Evolutionary conservation across 1,140 invertebrate genomes (phyloP).

Genomic region (Palaemon carinicauda): DNA sequence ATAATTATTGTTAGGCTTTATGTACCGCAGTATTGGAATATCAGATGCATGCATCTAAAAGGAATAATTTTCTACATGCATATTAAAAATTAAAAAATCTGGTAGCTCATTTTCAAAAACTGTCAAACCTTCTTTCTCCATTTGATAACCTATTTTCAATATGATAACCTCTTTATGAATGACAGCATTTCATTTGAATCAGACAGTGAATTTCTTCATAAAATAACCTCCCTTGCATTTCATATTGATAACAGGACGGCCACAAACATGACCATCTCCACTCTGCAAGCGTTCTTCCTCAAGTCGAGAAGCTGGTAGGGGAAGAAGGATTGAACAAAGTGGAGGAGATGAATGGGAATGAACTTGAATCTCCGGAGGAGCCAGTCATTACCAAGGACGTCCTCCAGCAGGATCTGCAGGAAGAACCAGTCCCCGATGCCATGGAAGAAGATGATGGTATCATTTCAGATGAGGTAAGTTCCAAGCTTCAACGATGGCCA

Average conservation of each 20-base stretch:
- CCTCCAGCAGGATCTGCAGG: background rate
- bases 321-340: background rate
- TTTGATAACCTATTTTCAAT: too few relatives aligned
- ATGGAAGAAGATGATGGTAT: background rate
- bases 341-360: background rate
- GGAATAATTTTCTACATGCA: too few relatives aligned
- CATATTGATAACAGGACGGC: background rate
- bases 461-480: background rate
- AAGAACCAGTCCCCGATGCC: background rate
- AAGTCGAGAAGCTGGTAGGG: background rate
- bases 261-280: background rate
- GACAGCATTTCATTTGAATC: too few relatives aligned
- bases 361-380: background rate
- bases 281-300: background rate
- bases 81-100: background rate
- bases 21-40: too few relatives aligned
- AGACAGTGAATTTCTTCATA: too few relatives aligned
- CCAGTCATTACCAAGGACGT: background rate
- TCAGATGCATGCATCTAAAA: too few relatives aligned
- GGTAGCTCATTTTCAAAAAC: background rate
- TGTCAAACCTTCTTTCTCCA: too few relatives aligned
- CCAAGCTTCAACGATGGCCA: background rate
- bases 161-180: too few relatives aligned
- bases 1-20: too few relatives aligned
- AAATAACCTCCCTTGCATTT: background rate